Conservation (phyloP, 2,888 invertebrate genomes). For the Allygus modestus region DNA sequence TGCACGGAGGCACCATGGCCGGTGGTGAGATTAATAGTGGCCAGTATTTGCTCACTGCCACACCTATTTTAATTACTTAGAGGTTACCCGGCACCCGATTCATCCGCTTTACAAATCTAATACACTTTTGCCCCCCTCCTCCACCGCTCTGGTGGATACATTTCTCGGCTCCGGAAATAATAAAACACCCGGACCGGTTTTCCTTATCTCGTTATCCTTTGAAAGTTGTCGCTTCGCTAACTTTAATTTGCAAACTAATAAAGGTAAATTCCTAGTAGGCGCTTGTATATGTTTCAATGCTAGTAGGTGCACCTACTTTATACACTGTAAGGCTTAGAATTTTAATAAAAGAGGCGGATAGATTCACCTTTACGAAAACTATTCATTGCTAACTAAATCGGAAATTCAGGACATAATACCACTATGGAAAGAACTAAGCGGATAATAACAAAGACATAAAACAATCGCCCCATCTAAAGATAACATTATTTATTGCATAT, state of each 20-base stretch:
- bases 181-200: conserved; percentile 44
- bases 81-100: conserved; percentile 53
- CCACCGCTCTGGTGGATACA: conserved; percentile 9
- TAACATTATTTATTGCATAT: too few relatives aligned
- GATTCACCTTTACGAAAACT: too few relatives aligned
- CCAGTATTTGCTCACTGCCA: conserved; percentile 59
- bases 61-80: conserved; percentile 64
- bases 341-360: too few relatives aligned
- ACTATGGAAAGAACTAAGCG: too few relatives aligned
- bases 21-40: conserved; percentile 53
- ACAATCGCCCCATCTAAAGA: too few relatives aligned
- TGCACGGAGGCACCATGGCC: conserved; percentile 24
- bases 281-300: too few relatives aligned
- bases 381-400: too few relatives aligned
- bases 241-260: conserved; percentile 29
- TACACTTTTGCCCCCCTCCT: conserved; percentile 52
- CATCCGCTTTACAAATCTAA: conserved; percentile 58
- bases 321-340: too few relatives aligned
- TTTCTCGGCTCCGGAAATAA: conserved; percentile 43
- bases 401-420: too few relatives aligned
- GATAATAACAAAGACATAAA: too few relatives aligned
- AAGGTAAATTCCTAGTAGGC: neutral
- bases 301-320: too few relatives aligned
- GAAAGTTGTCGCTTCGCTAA: neutral
- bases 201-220: conserved; percentile 52